These are phyloP conservation scores for Pseudomyrmex pallidus DNA, from an alignment of 1,140 invertebrate genomes.

Conservation along the genomic window DNA sequence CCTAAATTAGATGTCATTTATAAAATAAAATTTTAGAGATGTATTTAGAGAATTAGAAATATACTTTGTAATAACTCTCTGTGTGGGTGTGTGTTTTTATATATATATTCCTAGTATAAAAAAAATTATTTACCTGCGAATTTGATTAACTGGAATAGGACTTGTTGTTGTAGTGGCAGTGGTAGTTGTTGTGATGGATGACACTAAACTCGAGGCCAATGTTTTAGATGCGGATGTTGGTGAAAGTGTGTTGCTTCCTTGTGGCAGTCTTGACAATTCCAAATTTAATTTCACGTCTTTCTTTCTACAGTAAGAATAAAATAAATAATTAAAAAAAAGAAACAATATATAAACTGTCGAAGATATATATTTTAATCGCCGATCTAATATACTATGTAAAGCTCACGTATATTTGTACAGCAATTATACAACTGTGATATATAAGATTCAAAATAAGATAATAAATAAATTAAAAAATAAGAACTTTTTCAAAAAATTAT, in stretches of 20 bases:
- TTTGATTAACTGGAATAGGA: constrained; percentile 85
- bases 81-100: neutral
- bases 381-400: neutral
- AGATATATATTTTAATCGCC: neutral
- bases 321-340: constrained; percentile 51
- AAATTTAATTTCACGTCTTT: constrained; percentile 83
- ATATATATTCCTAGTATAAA: constrained; percentile 16
- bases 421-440: neutral
- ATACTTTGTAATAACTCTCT: constrained; percentile 4
- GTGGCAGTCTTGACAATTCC: constrained; percentile 82
- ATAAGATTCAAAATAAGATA: too few relatives aligned
- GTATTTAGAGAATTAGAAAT: neutral
- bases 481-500: constrained; percentile 6
- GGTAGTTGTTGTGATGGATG: constrained; percentile 81
- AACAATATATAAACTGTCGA: constrained; percentile 16
- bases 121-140: constrained; percentile 86
- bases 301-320: constrained; percentile 77
- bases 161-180: constrained; percentile 82
- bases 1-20: constrained; percentile 1
- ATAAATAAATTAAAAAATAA: neutral
- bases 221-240: constrained; percentile 80
- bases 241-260: constrained; percentile 82
- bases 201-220: constrained; percentile 80
- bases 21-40: neutral
- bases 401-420: neutral